These are phyloP conservation scores for Mystacornis crossleyi DNA, from an alignment of 2,113 vertebrate genomes.

Conservation along the genomic window DNA sequence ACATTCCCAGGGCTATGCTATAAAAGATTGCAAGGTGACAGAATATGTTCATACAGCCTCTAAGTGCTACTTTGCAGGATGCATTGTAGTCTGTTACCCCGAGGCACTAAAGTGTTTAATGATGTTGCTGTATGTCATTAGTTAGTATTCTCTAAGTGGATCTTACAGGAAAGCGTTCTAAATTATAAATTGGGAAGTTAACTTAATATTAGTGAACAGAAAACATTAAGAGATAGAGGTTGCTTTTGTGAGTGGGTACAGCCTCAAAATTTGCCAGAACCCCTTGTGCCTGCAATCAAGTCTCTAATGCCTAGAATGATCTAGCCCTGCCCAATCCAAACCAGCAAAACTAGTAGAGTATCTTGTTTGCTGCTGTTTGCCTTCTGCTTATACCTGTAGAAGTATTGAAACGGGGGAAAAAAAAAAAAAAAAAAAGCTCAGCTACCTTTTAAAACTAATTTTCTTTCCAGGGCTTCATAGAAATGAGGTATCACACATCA, in stretches of 20 bases:
- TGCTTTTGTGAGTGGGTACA: not conserved
- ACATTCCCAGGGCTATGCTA: conserved; percentile 24
- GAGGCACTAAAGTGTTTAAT: conserved; percentile 52
- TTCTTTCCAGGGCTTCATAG: not conserved
- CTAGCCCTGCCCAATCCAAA: not conserved
- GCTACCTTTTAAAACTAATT: not conserved
- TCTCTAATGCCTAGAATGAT: not conserved
- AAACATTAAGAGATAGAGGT: not conserved
- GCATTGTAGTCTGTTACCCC: conserved; percentile 23
- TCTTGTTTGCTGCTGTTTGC: not conserved
- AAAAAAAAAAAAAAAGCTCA: not conserved
- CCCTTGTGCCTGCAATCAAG: not conserved
- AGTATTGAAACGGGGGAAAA: not conserved
- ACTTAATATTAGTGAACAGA: not conserved
- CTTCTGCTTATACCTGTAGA: not conserved
- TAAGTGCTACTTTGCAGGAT: conserved; percentile 28
- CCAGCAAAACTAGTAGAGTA: not conserved
- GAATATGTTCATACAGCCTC: conserved; percentile 23
- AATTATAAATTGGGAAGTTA: conserved; percentile 23
- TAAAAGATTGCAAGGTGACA: conserved; percentile 61
- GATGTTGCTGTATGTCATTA: conserved; percentile 7
- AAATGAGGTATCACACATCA: not conserved
- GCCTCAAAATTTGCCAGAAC: not conserved
- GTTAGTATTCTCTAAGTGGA: conserved; percentile 16
- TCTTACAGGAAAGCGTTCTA: not conserved